A percentile compares a stretch with the other conserved stretches of the same genome.
Evolutionary conservation across 2,797 vertebrate species (phyloP).

Genomic region (Syngnathus rostellatus): DNA sequence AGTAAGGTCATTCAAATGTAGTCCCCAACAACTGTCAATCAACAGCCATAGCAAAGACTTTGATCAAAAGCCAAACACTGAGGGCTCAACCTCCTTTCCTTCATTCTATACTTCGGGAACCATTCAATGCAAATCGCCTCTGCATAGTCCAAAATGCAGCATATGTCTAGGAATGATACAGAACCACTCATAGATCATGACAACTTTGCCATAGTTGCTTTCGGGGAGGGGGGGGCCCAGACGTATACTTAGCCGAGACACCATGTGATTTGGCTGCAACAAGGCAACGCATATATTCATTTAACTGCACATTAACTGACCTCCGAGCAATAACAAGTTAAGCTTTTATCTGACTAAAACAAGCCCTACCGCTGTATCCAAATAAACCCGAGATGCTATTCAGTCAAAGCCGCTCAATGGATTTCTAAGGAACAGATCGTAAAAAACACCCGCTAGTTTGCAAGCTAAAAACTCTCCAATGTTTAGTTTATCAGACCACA

Average conservation of each 20-base stretch:
- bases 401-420: slow-evolving; percentile 38
- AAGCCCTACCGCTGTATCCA: slow-evolving; percentile 55
- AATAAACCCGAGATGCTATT: slow-evolving; percentile 61
- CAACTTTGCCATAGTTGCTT: slow-evolving; percentile 35
- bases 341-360: slow-evolving; percentile 70
- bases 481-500: slow-evolving; percentile 48
- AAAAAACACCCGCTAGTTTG: slow-evolving; percentile 43
- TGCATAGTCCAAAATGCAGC: slow-evolving; percentile 61
- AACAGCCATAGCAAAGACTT: neutral
- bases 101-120: neutral
- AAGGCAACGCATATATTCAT: slow-evolving; percentile 58
- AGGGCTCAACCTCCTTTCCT: neutral
- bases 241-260: slow-evolving; percentile 65
- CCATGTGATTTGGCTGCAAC: slow-evolving; percentile 63
- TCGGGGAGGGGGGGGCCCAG: slow-evolving; percentile 25
- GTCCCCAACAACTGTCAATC: neutral
- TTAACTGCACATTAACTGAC: slow-evolving; percentile 68
- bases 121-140: slow-evolving; percentile 13
- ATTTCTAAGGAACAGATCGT: slow-evolving; percentile 29
- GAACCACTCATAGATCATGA: slow-evolving; percentile 61
- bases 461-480: slow-evolving; percentile 51
- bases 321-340: slow-evolving; percentile 69
- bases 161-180: slow-evolving; percentile 60
- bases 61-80: neutral
- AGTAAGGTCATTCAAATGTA: neutral